These are phyloP conservation scores for Acinonyx jubatus DNA, from an alignment of 2,113 vertebrate species.

Conservation along the genomic window DNA sequence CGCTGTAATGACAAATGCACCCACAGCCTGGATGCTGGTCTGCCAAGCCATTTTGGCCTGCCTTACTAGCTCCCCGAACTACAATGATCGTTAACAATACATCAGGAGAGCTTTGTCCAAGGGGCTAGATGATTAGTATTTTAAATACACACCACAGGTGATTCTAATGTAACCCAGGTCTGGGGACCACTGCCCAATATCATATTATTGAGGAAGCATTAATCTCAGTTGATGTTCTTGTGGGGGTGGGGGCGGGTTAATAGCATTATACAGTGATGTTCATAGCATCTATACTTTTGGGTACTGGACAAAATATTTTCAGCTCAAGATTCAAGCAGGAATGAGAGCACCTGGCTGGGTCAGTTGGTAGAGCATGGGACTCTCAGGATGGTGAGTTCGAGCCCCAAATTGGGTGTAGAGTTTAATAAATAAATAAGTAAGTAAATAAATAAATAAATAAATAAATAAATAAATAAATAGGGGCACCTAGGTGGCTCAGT, in stretches of 20 bases:
- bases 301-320: constrained; percentile 18
- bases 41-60: not conserved
- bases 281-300: not conserved
- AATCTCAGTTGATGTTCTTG: not conserved
- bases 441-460: not conserved
- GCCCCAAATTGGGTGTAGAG: not conserved
- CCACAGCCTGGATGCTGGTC: not conserved
- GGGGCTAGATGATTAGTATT: not conserved
- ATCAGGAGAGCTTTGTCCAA: not conserved
- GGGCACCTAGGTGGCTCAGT: too few relatives aligned
- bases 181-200: not conserved
- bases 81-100: accelerated
- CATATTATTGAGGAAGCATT: not conserved
- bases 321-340: constrained; percentile 9
- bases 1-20: not conserved
- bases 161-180: not conserved
- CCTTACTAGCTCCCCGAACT: not conserved
- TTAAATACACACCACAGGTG: not conserved
- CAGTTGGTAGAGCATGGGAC: not conserved
- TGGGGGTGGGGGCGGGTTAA: accelerated
- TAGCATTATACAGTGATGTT: not conserved
- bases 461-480: not conserved
- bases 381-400: not conserved
- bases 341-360: not conserved
- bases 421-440: not conserved